These are phyloP conservation scores for Tyto alba DNA, from an alignment of 2,113 vertebrate genomes.

Conservation along the genomic window DNA sequence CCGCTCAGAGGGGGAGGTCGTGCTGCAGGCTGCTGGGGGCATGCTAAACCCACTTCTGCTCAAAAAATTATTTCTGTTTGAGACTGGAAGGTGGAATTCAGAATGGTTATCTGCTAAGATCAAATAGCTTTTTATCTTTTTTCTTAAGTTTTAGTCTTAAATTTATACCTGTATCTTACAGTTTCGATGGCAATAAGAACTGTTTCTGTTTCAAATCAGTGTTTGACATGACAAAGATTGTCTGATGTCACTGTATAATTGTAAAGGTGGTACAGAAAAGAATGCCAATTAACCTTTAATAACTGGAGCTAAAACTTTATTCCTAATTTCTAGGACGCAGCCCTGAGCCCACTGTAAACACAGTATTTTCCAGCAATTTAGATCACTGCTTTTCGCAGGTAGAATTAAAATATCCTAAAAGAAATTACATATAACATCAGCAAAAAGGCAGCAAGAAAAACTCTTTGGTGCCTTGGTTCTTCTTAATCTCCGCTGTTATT, in stretches of 20 bases:
- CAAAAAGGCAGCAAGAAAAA: neutral
- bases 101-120: neutral
- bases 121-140: neutral
- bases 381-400: neutral
- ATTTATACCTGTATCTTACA: fast-evolving
- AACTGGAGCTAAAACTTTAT: neutral
- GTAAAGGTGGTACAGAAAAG: neutral
- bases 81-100: neutral
- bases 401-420: neutral
- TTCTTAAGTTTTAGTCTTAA: neutral
- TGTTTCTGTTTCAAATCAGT: neutral
- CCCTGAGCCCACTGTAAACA: neutral
- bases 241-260: neutral
- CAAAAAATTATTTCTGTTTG: neutral
- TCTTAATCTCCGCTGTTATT: neutral
- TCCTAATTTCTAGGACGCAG: neutral
- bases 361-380: neutral
- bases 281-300: neutral
- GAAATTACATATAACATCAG: neutral
- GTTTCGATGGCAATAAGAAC: neutral
- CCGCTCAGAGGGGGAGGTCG: neutral
- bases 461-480: neutral
- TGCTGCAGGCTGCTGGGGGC: neutral
- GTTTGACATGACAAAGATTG: neutral
- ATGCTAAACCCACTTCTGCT: neutral